A percentile compares a stretch with the other conserved stretches of the same genome.
phyloP scores from a whole-genome alignment of 2,113 vertebrate species.

The Meleagris gallopavo region DNA sequence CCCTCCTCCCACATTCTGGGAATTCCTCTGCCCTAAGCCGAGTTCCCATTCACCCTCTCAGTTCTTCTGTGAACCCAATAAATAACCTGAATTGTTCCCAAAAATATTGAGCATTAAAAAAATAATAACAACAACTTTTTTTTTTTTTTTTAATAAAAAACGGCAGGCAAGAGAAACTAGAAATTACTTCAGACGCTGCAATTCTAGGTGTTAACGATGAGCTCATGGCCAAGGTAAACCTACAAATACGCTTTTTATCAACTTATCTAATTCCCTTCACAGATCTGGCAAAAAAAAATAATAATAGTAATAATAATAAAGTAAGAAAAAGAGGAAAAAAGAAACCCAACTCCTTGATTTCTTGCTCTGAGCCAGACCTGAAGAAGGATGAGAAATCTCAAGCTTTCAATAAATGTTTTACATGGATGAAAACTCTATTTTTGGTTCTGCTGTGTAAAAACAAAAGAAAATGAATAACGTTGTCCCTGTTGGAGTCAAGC shows the following conservation, averaged over 20 bases:
- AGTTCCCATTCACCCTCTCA: neutral
- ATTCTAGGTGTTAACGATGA: slow-evolving; percentile 33
- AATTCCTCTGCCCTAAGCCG: neutral
- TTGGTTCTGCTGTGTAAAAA: slow-evolving; percentile 17
- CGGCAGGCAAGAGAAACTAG: neutral
- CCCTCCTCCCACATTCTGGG: neutral
- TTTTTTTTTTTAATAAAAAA: too few relatives aligned
- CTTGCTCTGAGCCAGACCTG: neutral
- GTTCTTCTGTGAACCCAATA: neutral
- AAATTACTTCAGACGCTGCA: neutral
- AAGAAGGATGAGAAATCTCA: neutral
- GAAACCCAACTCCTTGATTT: neutral
- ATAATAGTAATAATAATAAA: neutral
- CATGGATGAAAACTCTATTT: slow-evolving; percentile 29
- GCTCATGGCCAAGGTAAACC: slow-evolving; percentile 8
- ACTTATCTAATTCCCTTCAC: slow-evolving; percentile 46
- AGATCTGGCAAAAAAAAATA: neutral
- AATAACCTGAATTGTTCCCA: neutral
- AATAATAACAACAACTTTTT: too few relatives aligned
- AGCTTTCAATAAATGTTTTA: slow-evolving; percentile 17
- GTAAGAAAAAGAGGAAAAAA: too few relatives aligned
- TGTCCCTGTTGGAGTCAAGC: neutral
- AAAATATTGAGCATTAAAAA: neutral
- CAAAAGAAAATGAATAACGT: slow-evolving; percentile 7
- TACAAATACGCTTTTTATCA: slow-evolving; percentile 14